Base-by-base conservation (phyloP, 2,888 invertebrate genomes). In the Drosophila stalkeri region DNA sequence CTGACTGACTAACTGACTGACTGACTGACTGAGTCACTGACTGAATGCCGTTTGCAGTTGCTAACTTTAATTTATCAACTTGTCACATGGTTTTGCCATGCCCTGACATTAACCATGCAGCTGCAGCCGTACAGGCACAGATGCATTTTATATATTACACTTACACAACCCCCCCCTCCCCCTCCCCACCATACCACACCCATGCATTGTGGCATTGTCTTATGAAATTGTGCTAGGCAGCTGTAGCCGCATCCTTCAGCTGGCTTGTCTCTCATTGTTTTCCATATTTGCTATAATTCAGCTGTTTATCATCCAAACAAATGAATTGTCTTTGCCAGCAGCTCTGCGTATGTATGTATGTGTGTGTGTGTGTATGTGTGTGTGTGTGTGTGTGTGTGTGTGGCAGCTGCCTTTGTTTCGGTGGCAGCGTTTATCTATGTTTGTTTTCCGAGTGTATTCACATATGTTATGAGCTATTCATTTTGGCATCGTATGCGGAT, bases 281-380 rank as follows among this genome's bases (percentile, higher is more conserved):
- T 75, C 80, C 75, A 82, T 82, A 86, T 86, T 78, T 80, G 78
- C 86, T 77, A 81, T 88, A 83, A 87, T 81, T 80, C 80, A 83
- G 81, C 82, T 87, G 83, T 85, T 86, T 85, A 86, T 86, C 83
- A 86, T 72, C 72, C 80, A 82, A 87, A 85, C 88, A 86, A 87
- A 86, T 85, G 86, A 86, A 86, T 86, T 85, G 88, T 82, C 86
- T 78, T 78, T 85, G 76, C 79, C 81, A 84, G 79, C 70, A 77
- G 65, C 37, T 64, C 39, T 16, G 31, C 46, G 62, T 35, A 12
- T 35, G 12, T 35, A 3, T 6, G 33, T 35, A 12, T 35, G 11
- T 11, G 2, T 33, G 35, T 49, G 16, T 27, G 9, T 51, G 47
- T 39, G 6, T 44, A 39, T 46, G 27, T 47, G 35, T 66, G 18